A percentile compares a stretch with the other conserved stretches of the same genome.
These are phyloP conservation scores for Chaetophractus vellerosus DNA, from an alignment of 2,797 vertebrate genomes.

Conservation along the genomic window DNA sequence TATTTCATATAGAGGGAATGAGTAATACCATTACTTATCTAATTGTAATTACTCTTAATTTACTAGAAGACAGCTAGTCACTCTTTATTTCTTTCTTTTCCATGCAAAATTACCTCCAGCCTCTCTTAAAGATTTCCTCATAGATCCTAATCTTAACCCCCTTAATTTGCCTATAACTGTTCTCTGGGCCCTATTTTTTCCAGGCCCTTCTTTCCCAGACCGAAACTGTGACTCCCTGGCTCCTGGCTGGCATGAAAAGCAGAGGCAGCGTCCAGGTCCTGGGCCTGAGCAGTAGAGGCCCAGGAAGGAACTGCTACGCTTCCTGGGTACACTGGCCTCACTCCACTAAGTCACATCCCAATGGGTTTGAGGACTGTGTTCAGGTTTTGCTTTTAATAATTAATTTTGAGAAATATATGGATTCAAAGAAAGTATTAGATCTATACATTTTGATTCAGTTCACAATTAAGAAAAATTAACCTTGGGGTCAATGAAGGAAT, in stretches of 20 bases:
- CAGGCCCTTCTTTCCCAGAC: background rate
- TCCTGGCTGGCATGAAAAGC: background rate
- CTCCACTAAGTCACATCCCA: background rate
- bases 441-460: background rate
- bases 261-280: background rate
- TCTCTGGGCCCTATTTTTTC: background rate
- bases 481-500: background rate
- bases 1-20: constrained; percentile 25
- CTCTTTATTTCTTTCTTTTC: constrained; percentile 77
- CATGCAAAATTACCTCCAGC: constrained; percentile 81
- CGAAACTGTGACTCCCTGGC: background rate
- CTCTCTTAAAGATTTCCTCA: constrained; percentile 40
- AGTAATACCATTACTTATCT: constrained; percentile 74
- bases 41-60: constrained; percentile 81
- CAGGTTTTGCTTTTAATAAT: constrained; percentile 25
- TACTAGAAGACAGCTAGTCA: constrained; percentile 76
- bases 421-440: constrained; percentile 37
- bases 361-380: background rate
- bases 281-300: background rate
- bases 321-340: background rate
- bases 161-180: constrained; percentile 71
- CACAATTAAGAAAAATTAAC: constrained; percentile 29
- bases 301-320: no score
- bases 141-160: constrained; percentile 71
- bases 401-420: background rate